Evolutionary conservation across 1,140 invertebrate genomes (phyloP), one percentile per base, ranked within the genome.

Genomic region (Danaus melanippus): DNA sequence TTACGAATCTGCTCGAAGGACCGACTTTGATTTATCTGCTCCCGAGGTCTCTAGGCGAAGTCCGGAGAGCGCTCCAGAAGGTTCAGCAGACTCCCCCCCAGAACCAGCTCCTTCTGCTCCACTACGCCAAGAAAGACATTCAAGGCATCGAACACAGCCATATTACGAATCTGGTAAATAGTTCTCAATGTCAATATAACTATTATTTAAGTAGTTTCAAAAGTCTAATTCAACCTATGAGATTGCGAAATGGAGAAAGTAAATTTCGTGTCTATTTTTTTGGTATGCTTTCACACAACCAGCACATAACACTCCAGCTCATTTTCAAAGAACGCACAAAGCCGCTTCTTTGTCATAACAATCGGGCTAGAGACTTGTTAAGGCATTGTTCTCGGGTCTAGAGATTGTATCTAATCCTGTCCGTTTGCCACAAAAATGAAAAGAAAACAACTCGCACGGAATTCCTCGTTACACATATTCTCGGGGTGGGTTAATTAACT

Each of bases 111-210:
- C 84, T 4, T 84, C 81, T 10, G 81, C 81, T n/a, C 79, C 79
- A 8, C 60, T 78, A 17, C 73, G 72, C 44, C 76, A 79, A 55
- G 81, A 84, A 15, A 74, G 74, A 60, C 71, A 72, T 39, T 58
- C 70, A 7, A 66, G 76, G 47, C 81, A 83, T 51, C 67, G 81
- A 42, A 74, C 79, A 7, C 83, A 86, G 60, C 78, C 74, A 52
- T 84, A 84, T 56, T 86, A 86, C 83, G 80, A 86, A 75, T 86
- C 83, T 60, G 80, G 83, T 84, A 56, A 69, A 69, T 72, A 15
- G 11, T 46, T 12, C 21, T 3, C 6, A 17, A 10, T 12, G 2
- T 21, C 21, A 32, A 32, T 5, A 32, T 32, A 32, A 32, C 7
- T 32, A 32, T 4, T 0, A 32, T 7, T 32, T 32, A 32, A 32